phyloP scores from a whole-genome alignment of 2,113 vertebrate genomes.

The Ammodytes dubius region DNA sequence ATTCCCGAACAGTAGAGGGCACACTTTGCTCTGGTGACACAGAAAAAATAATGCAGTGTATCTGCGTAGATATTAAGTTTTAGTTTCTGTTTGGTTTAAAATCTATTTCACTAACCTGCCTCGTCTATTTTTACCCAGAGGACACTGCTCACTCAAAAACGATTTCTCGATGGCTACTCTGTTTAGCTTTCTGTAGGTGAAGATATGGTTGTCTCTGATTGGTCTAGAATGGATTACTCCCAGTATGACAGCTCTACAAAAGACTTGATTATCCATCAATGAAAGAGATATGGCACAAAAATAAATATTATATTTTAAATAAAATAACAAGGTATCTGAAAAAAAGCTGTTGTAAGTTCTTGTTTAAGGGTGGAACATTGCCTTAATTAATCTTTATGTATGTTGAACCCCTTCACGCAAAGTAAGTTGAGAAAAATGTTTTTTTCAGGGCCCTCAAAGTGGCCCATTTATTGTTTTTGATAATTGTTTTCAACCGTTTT shows the following conservation, averaged over 20 bases:
- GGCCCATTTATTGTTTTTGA: not conserved
- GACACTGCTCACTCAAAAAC: not conserved
- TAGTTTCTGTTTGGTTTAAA: constrained; percentile 10
- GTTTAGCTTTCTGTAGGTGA: not conserved
- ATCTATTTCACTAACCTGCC: not conserved
- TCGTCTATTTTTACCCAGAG: not conserved
- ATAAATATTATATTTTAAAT: not conserved
- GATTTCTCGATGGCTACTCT: constrained; percentile 1
- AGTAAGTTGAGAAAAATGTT: not conserved
- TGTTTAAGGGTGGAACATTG: not conserved
- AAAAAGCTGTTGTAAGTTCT: not conserved
- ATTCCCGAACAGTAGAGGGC: not conserved
- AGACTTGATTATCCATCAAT: not conserved
- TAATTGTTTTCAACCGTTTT: too few relatives aligned
- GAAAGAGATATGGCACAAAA: not conserved
- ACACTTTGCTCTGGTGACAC: not conserved
- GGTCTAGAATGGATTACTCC: constrained; percentile 3
- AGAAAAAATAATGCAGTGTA: not conserved
- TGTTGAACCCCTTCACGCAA: not conserved
- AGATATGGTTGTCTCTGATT: not conserved
- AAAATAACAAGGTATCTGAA: not conserved
- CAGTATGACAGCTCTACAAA: not conserved
- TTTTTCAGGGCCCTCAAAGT: not conserved
- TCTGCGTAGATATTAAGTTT: not conserved
- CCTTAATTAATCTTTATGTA: not conserved